Evolutionary conservation across 2,113 vertebrate genomes (phyloP).

Genomic region (Numida meleagris): DNA sequence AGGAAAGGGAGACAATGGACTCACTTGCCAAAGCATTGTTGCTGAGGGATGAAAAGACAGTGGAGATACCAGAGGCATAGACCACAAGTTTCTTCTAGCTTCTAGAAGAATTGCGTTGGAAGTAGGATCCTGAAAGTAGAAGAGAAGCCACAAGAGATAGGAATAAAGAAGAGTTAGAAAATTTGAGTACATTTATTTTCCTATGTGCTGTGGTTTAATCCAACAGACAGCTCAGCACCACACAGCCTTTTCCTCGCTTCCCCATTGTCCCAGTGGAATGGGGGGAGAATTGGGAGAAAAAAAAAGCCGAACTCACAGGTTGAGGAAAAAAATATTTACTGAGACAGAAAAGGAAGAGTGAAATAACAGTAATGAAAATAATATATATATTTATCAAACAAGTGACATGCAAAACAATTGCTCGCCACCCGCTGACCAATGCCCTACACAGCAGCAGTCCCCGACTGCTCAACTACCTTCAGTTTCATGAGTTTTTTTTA

Average conservation of each 20-base stretch:
- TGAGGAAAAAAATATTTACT: background rate
- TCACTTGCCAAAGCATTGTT: background rate
- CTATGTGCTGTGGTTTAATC: background rate
- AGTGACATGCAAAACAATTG: background rate
- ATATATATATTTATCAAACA: background rate
- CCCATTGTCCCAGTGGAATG: background rate
- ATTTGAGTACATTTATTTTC: background rate
- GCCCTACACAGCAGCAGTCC: too few species aligned
- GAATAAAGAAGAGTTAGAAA: background rate
- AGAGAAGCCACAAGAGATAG: background rate
- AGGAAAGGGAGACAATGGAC: background rate
- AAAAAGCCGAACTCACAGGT: background rate
- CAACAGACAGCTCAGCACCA: background rate
- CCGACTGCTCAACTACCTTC: background rate
- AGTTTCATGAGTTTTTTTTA: background rate
- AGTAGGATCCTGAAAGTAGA: background rate
- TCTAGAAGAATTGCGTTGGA: background rate
- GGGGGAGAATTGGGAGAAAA: background rate
- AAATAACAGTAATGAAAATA: background rate
- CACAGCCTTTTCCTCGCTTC: background rate
- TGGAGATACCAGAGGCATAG: background rate
- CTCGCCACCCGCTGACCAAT: background rate
- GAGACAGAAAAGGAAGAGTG: background rate
- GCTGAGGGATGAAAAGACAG: background rate
- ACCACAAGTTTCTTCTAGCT: background rate